Conservation (phyloP, 2,888 invertebrate species). For the Crioceris asparagi region DNA sequence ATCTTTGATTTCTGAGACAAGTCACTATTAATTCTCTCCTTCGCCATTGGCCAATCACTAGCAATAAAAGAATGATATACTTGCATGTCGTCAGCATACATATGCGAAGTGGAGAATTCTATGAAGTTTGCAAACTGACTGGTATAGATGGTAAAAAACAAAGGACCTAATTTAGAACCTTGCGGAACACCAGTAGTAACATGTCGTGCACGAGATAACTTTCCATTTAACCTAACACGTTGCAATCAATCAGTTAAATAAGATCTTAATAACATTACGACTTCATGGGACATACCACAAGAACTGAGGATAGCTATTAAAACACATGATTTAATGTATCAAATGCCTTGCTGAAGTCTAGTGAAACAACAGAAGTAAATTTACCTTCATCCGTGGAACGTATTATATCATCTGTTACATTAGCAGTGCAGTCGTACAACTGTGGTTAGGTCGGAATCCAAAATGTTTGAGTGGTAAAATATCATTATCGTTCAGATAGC, state of each 20-base stretch:
- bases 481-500: conserved; percentile 2
- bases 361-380: no score
- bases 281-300: conserved; percentile 1
- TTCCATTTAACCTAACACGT: not conserved
- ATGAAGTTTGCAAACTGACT: conserved; percentile 7
- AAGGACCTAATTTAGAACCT: conserved; percentile 5
- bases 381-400: no score
- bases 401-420: conserved; percentile 5
- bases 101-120: conserved; percentile 1
- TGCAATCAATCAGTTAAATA: conserved; percentile 1
- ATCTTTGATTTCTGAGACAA: conserved; percentile 3
- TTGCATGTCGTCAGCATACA: conserved; percentile 9
- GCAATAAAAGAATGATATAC: conserved; percentile 5
- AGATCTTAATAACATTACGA: not conserved
- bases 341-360: conserved; percentile 6
- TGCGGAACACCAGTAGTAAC: conserved; percentile 6
- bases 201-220: conserved; percentile 2
- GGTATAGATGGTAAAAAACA: conserved; percentile 1
- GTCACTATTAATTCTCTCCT: conserved; percentile 4
- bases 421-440: conserved; percentile 5
- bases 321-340: not conserved
- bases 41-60: not conserved
- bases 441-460: conserved; percentile 1
- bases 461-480: conserved; percentile 2
- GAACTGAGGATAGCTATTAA: conserved; percentile 4